Evolutionary conservation across 2,888 invertebrate genomes (phyloP).

Genomic region (Scrobipalpa costella): DNA sequence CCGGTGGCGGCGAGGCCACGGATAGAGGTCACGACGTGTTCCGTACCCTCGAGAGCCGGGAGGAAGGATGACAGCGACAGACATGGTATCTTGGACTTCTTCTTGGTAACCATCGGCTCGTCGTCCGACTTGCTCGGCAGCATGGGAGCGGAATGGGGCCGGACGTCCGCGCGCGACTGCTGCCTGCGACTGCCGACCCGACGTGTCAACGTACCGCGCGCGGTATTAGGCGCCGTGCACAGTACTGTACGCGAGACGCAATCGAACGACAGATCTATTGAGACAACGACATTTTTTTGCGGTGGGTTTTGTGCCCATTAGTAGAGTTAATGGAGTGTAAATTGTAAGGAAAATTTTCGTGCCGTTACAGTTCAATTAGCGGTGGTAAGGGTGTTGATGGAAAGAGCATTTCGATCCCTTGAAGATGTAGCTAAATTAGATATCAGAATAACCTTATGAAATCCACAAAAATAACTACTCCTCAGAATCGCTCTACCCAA

Average conservation of each 20-base stretch:
- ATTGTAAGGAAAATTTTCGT: slow-evolving; percentile 23
- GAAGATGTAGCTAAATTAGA: neutral
- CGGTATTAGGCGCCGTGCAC: slow-evolving; percentile 27
- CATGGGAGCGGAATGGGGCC: slow-evolving; percentile 60
- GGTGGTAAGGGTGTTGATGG: neutral
- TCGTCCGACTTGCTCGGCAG: slow-evolving; percentile 70
- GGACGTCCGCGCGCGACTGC: slow-evolving; percentile 73
- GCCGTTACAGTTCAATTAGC: slow-evolving; percentile 11
- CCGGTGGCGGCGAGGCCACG: slow-evolving; percentile 69
- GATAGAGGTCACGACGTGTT: slow-evolving; percentile 65
- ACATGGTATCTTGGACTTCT: slow-evolving; percentile 78
- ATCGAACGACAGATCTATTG: slow-evolving; percentile 13
- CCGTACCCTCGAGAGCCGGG: slow-evolving; percentile 75
- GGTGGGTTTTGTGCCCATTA: slow-evolving; percentile 24
- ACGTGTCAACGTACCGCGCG: slow-evolving; percentile 68
- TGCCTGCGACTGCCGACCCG: slow-evolving; percentile 58
- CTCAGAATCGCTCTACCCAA: neutral
- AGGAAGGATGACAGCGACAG: slow-evolving; percentile 73
- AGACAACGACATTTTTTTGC: slow-evolving; percentile 22
- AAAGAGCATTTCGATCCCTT: neutral
- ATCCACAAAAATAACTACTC: too few relatives aligned
- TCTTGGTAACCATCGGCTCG: slow-evolving; percentile 75
- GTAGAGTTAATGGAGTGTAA: slow-evolving; percentile 27
- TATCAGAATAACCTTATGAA: neutral
- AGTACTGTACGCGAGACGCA: slow-evolving; percentile 16